Base-by-base conservation (phyloP, 2,888 invertebrate genomes). In the Keiferia lycopersicella region DNA sequence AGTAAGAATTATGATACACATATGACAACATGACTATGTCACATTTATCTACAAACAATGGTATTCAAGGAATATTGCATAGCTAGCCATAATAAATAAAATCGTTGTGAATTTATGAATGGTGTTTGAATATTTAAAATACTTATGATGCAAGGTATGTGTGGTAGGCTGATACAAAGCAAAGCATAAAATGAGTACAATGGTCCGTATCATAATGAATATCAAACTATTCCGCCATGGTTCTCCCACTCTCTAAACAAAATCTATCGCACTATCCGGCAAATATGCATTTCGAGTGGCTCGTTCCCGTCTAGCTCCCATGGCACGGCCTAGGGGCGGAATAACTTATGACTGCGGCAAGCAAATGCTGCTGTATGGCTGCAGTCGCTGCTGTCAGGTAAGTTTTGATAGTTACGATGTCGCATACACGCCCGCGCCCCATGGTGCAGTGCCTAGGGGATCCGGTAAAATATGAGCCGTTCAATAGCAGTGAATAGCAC, bases 381-480 rank as follows among this genome's bases (percentile, higher is more conserved):
- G 22, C 18, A 51, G 51, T 22, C 51, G 18, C 18, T 22, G 11
- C 18, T 51, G 51, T 53, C 26, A 26, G 53, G 22, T n/a, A 53
- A 26, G 53, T 53, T 53, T 53, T 26, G 53, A 50, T 30, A 53
- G 53, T 53, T 26, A 53, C 30, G 53, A n/a, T 53, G 53, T 53
- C 53, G 30, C 26, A 53, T 30, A 30, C 20, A 2, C 30, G 11
- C 51, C 7, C 51, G 10, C 14, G 2, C 14, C 14, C 14, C 20
- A n/a, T 48, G 4, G n/a, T 8, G 26, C 51, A 53, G 26, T 53
- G 14, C 22, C 51, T 53, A 53, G 51, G 26, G 51, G 51, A 26
- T 53, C 51, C 26, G 14, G 12, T 53, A 53, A 53, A 53, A 53
- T 53, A 53, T 53, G 51, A 53, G 1, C 26, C 26, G 22, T 22